Evolutionary conservation across 37 sponge, comb jelly and placozoan species (phyloP), one percentile per base, ranked within the genome.

Genomic region (Ephydatia muelleri): DNA sequence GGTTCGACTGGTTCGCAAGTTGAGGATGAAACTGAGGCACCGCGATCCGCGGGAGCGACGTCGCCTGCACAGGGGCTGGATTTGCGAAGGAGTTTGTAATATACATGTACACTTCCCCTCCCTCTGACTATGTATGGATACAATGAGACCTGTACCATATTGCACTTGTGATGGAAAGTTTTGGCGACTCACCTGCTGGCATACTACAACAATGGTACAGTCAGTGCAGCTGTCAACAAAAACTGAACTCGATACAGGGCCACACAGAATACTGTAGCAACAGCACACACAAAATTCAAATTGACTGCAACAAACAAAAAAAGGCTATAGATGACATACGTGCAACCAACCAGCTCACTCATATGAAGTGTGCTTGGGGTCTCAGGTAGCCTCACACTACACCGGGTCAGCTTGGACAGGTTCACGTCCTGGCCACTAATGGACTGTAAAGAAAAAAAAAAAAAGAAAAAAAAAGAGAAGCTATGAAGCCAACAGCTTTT

Each of bases 131-230:
- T n/a, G n/a, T n/a, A n/a, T n/a, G n/a, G n/a, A n/a, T n/a, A n/a
- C n/a, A n/a, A n/a, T n/a, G n/a, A n/a, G n/a, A n/a, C n/a, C n/a
- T n/a, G n/a, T n/a, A n/a, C n/a, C n/a, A n/a, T n/a, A n/a, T n/a
- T n/a, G n/a, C n/a, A n/a, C n/a, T n/a, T n/a, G n/a, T n/a, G n/a
- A n/a, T n/a, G n/a, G n/a, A n/a, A n/a, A n/a, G n/a, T n/a, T n/a
- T n/a, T n/a, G n/a, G n/a, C n/a, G n/a, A n/a, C 87, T n/a, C 64
- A 91, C 92, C 83, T 96, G 97, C 76, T 96, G 97, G 75, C 97
- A 96, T 27, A 95, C 95, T 29, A 92, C 80, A 2, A 87, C 89
- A 65, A 96, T 82, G 8, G 66, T 72, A 64, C 91, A 94, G 49
- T 89, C 70, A n/a, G 38, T 73, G 67, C 95, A 92, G 67, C 90